Evolutionary conservation across 1,140 invertebrate genomes (phyloP), one percentile per base, ranked within the genome.

Genomic region (Drosophila athabasca): DNA sequence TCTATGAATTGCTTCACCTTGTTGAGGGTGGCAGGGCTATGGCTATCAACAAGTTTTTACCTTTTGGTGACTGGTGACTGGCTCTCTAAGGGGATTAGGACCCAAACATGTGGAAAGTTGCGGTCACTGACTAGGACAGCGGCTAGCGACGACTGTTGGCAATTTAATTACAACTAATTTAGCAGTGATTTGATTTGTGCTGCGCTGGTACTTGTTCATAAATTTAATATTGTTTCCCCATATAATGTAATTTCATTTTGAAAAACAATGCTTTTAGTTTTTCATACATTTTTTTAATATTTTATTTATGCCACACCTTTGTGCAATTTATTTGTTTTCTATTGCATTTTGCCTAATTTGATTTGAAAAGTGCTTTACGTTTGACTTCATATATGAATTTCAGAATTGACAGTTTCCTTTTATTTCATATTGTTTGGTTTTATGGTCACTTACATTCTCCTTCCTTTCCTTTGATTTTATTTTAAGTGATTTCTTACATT

Each of bases 81-180:
- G 24, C 24, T 46, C 66, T 50, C 52, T 84, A 88, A 88, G 83
- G 76, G 84, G 83, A 88, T 88, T 88, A 88, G 76, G 71, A 46
- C 7, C 46, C 26, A 64, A 62, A 71, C 62, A 66, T 62, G 59
- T 65, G 52, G 53, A 78, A 75, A 75, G 53, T 70, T 61, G 43
- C 13, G 55, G 46, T 13, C 41, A 19, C 7, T 29, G 31, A 7
- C 22, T 19, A 15, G 31, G 39, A 31, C 44, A 35, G 43, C 44
- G 46, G 48, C 57, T 19, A 11, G 29, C 24, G 61, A 51, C 24
- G 61, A 51, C 73, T 70, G 60, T 55, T 45, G 59, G 67, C 83
- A 88, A 88, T 88, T 89, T 71, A 88, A 88, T 88, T 88, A 88
- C 72, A 83, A 79, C 84, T 89, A 89, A 88, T 88, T 88, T 39